Percentiles rank a stretch among this genome's conserved stretches.
Evolutionary conservation across 2,888 invertebrate species (phyloP).

Genomic region (Seira sanloemensis): DNA sequence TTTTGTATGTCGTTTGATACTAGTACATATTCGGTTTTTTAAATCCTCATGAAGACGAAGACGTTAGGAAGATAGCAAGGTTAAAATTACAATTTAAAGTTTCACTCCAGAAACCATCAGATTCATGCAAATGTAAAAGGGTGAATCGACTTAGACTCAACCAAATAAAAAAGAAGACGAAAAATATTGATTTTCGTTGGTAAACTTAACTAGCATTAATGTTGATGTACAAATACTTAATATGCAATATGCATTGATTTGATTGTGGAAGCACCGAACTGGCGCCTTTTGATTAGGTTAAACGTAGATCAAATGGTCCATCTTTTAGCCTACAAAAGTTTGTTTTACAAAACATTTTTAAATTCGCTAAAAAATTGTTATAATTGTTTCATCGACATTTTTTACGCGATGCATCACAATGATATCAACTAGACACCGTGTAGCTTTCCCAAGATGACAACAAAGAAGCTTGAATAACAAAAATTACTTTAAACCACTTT

Average conservation of each 20-base stretch:
- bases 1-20: too few relatives aligned
- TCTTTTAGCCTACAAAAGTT: constrained; percentile 38
- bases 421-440: constrained; percentile 35
- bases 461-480: background rate
- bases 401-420: constrained; percentile 43
- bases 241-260: constrained; percentile 54
- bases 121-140: too few relatives aligned
- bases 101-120: too few relatives aligned
- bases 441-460: constrained; percentile 5
- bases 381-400: background rate
- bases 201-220: too few relatives aligned
- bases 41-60: too few relatives aligned
- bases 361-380: constrained; percentile 8
- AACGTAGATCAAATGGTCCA: constrained; percentile 48
- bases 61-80: too few relatives aligned
- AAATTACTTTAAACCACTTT: background rate
- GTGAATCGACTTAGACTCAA: too few relatives aligned
- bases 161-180: too few relatives aligned
- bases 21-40: too few relatives aligned
- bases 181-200: too few relatives aligned
- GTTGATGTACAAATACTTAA: too few relatives aligned
- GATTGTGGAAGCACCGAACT: constrained; percentile 56
- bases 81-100: too few relatives aligned
- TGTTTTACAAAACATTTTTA: constrained; percentile 31
- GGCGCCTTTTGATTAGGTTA: constrained; percentile 42